Evolutionary conservation across 2,113 vertebrate genomes (phyloP), one percentile per base, ranked within the genome.

Genomic region (Thalassarche chlororhynchos): DNA sequence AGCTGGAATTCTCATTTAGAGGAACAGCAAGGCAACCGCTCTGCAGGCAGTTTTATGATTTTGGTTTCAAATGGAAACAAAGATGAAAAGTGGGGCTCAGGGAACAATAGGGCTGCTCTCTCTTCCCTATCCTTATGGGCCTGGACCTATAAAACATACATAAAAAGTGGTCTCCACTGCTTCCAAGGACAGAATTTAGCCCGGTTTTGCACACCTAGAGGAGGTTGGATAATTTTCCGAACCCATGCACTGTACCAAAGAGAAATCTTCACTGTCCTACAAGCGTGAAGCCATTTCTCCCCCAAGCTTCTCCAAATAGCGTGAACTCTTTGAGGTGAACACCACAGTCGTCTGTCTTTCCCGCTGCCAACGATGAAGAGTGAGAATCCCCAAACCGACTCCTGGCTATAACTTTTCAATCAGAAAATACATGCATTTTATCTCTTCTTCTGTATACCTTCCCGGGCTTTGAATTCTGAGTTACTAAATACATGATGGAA

Each of bases 1-100:
- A 98, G 98, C 98, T 98, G 98, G 98, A 98, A 98, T 98, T 98
- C 97, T 98, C 98, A 98, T 98, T 98, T 98, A 97, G 95, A 96
- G 96, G 95, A 98, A 98, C 97, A 97, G 98, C 97, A 88, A 97
- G 97, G 97, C 98, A 96, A 97, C 97, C 28, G 89, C 96, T 98
- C 97, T 98, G 98, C 98, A 98, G 97, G 96, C 98, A 97, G 84
- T 95, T 98, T 97, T 97, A 97, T 96, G 97, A 97, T 94, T 97
- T 46, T 28, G 85, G 98, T 97, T 98, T 97, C 98, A 98, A 98
- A 55, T 89, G 95, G 97, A 98, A 98, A 97, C 87, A 97, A 98
- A 96, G 97, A 97, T 95, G 97, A 94, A 96, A 97, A 98, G 94
- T 85, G 90, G 93, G 85, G n/a, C 62, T 87, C 17, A 13, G 97